Percentiles rank a stretch among this genome's conserved stretches.
Conservation (phyloP, 2,797 vertebrate genomes). For the Urosaurus nigricauda region DNA sequence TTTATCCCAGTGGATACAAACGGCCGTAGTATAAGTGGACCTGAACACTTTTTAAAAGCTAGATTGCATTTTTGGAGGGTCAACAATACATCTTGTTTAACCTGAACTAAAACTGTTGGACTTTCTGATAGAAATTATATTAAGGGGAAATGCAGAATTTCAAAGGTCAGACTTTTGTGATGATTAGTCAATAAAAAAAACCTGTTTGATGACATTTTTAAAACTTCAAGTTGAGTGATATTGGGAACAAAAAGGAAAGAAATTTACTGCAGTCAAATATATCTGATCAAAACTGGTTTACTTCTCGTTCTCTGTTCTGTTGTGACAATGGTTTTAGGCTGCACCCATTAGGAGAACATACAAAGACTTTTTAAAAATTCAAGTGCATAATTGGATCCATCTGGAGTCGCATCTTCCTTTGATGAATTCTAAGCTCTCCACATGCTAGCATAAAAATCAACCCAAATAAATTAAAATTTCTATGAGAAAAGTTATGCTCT, state of each 20-base stretch:
- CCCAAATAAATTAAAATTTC: constrained; percentile 44
- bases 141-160: constrained; percentile 18
- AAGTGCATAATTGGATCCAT: constrained; percentile 45
- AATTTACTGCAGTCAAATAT: constrained; percentile 25
- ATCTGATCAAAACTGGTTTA: constrained; percentile 3
- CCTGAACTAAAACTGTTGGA: neutral
- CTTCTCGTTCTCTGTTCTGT: constrained; percentile 12
- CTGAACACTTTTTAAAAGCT: neutral
- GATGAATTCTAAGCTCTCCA: constrained; percentile 38
- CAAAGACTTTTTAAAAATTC: constrained; percentile 41
- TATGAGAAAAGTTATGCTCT: constrained; percentile 27
- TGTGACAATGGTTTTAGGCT: constrained; percentile 29
- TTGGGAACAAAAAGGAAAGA: constrained; percentile 11
- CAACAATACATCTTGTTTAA: constrained; percentile 7
- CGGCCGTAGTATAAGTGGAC: neutral
- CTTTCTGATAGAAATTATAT: constrained; percentile 11
- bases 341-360: constrained; percentile 30
- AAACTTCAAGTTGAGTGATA: neutral
- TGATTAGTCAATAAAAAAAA: constrained; percentile 35
- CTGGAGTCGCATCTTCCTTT: constrained; percentile 35
- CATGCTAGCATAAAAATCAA: constrained; percentile 39
- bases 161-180: constrained; percentile 31
- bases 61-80: neutral
- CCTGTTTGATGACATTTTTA: constrained; percentile 14
- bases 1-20: neutral